These are phyloP conservation scores for Volucella bombylans DNA, from an alignment of 2,888 invertebrate species.

Conservation along the genomic window DNA sequence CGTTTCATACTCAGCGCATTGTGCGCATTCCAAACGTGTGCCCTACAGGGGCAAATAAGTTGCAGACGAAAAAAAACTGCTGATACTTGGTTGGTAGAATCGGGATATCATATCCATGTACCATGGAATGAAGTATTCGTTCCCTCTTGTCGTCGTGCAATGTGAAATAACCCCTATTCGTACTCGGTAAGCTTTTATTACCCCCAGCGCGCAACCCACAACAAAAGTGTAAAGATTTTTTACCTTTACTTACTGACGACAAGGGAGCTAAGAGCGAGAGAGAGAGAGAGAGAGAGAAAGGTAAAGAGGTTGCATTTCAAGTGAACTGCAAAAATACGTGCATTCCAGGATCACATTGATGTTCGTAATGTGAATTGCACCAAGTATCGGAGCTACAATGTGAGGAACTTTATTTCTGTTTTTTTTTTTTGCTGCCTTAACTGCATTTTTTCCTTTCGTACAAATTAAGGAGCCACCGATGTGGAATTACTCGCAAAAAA, in stretches of 20 bases:
- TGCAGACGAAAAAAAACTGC: conserved; percentile 27
- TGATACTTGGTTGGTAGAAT: conserved; percentile 35
- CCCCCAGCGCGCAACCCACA: conserved; percentile 30
- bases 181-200: conserved; percentile 47
- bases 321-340: conserved; percentile 60
- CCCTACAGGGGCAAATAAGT: conserved; percentile 28
- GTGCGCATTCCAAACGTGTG: conserved; percentile 53
- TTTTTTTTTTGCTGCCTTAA: conserved; percentile 16
- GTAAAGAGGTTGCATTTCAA: conserved; percentile 44
- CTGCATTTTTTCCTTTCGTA: background rate
- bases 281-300: conserved; percentile 1
- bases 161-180: background rate
- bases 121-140: conserved; percentile 47
- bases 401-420: conserved; percentile 46
- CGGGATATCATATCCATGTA: conserved; percentile 47
- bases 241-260: background rate
- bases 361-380: conserved; percentile 40
- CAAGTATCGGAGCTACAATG: conserved; percentile 45
- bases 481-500: conserved; percentile 43
- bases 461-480: conserved; percentile 54
- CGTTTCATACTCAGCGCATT: conserved; percentile 53
- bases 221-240: conserved; percentile 55
- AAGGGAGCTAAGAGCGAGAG: background rate
- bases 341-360: conserved; percentile 60
- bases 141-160: conserved; percentile 25